Evolutionary conservation across 2,797 vertebrate genomes (phyloP).

Genomic region (Xiphophorus birchmanni): DNA sequence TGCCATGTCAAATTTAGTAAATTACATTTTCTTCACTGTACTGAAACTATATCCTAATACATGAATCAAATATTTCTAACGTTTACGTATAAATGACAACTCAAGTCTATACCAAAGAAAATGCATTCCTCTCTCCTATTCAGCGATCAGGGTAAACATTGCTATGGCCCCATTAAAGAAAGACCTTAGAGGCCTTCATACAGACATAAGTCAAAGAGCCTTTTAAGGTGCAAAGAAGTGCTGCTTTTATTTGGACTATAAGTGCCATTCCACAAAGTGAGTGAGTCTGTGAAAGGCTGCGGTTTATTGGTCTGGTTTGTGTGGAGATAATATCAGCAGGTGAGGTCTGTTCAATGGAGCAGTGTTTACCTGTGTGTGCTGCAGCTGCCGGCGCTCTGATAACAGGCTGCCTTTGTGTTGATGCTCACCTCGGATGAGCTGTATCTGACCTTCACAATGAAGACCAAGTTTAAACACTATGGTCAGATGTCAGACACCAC

Average conservation of each 20-base stretch:
- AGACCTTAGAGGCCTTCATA: constrained; percentile 26
- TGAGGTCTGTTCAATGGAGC: constrained; percentile 76
- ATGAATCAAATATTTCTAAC: background rate
- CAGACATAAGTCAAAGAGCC: constrained; percentile 34
- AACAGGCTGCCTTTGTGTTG: constrained; percentile 68
- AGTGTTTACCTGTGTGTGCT: constrained; percentile 78
- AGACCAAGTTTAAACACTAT: constrained; percentile 26
- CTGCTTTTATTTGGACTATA: constrained; percentile 58
- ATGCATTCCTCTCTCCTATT: background rate
- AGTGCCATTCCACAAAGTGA: constrained; percentile 69
- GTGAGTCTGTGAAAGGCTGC: constrained; percentile 71
- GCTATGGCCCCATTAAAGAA: constrained; percentile 9
- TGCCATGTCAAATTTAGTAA: background rate
- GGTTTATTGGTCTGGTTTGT: constrained; percentile 73
- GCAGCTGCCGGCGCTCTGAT: constrained; percentile 77
- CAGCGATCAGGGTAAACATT: background rate
- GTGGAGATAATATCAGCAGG: constrained; percentile 82
- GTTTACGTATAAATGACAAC: background rate
- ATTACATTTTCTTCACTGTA: background rate
- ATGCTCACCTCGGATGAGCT: constrained; percentile 56
- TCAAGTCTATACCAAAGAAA: background rate
- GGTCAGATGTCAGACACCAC: constrained; percentile 11
- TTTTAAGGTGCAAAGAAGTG: constrained; percentile 53
- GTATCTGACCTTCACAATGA: constrained; percentile 50
- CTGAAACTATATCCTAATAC: background rate